Percentiles rank a stretch among this genome's conserved stretches.
These are phyloP conservation scores for Macropis europaea DNA, from an alignment of 2,888 invertebrate genomes.

Conservation along the genomic window DNA sequence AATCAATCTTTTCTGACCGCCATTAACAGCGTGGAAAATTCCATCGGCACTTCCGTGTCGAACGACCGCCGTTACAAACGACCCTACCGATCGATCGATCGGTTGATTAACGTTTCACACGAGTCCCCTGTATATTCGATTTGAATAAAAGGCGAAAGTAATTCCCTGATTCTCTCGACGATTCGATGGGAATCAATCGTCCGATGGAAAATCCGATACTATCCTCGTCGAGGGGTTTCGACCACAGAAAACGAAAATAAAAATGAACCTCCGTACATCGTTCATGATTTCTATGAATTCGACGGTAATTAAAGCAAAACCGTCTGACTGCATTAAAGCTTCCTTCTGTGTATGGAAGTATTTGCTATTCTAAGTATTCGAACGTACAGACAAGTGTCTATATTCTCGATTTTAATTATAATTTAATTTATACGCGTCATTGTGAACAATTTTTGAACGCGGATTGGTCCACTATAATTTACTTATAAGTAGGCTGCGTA, in stretches of 20 bases:
- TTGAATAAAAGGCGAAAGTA: slow-evolving; percentile 34
- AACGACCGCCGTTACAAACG: slow-evolving; percentile 4
- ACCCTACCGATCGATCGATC: slow-evolving; percentile 20
- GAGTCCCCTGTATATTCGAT: background rate
- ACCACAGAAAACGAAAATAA: background rate
- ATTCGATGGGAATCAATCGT: slow-evolving; percentile 8
- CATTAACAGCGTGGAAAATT: slow-evolving; percentile 18
- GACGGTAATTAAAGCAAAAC: too few relatives aligned
- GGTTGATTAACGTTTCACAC: slow-evolving; percentile 31
- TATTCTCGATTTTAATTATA: too few relatives aligned
- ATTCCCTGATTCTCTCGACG: slow-evolving; percentile 18
- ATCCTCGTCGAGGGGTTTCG: background rate
- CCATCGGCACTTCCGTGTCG: background rate
- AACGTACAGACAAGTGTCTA: too few relatives aligned
- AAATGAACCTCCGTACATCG: too few relatives aligned
- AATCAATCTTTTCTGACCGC: slow-evolving; percentile 21
- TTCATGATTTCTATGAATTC: too few relatives aligned
- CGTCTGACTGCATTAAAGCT: too few relatives aligned
- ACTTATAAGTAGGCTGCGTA: too few relatives aligned
- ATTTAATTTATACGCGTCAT: too few relatives aligned
- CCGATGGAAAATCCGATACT: background rate
- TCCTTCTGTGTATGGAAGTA: too few relatives aligned
- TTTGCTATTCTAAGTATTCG: too few relatives aligned
- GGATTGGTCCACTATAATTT: too few relatives aligned
- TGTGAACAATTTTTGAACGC: too few relatives aligned